Evolutionary conservation across 1,140 invertebrate species (phyloP).

Genomic region (Ips typographus): DNA sequence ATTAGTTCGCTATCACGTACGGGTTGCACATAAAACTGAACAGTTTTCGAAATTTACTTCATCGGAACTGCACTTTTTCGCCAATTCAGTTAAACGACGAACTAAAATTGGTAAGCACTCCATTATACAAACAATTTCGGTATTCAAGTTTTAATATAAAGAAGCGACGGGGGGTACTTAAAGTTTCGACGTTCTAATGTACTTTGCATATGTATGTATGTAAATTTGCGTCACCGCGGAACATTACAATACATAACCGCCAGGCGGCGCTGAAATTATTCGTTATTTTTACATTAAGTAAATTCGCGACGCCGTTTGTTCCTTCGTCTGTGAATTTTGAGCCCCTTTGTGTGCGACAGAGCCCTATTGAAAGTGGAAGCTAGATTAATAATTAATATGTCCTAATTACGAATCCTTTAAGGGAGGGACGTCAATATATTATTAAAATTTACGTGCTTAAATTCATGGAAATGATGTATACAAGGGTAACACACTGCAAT

Average conservation of each 20-base stretch:
- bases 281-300: conserved; percentile 6
- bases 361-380: neutral
- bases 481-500: too few relatives aligned
- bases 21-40: too few relatives aligned
- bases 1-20: too few relatives aligned
- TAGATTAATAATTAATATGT: neutral
- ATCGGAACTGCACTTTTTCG: too few relatives aligned
- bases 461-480: too few relatives aligned
- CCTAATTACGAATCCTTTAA: neutral
- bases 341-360: neutral
- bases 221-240: conserved; percentile 8
- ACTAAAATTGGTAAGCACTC: too few relatives aligned
- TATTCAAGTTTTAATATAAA: conserved; percentile 15
- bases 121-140: conserved; percentile 7
- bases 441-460: too few relatives aligned
- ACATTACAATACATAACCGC: conserved; percentile 1
- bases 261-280: conserved; percentile 1
- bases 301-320: neutral
- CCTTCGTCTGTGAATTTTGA: neutral
- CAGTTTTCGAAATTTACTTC: too few relatives aligned
- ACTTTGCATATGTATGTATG: conserved; percentile 12
- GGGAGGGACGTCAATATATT: too few relatives aligned
- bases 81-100: too few relatives aligned
- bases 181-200: conserved; percentile 1
- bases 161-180: conserved; percentile 7